phyloP scores from a whole-genome alignment of 2,797 vertebrate genomes.

The Eulemur albifrons region DNA sequence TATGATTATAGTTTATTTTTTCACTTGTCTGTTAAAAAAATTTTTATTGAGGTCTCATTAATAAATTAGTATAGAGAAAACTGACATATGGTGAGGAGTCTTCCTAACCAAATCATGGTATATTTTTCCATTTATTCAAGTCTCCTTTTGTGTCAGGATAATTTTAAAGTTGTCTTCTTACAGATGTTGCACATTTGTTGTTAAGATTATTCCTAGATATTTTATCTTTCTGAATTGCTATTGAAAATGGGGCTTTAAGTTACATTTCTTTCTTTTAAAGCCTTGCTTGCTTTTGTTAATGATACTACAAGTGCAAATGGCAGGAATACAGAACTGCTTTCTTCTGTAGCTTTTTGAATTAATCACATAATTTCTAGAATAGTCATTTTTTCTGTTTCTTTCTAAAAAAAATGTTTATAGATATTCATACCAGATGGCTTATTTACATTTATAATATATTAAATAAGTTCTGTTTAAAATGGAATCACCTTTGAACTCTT shows the following conservation, averaged over 20 bases:
- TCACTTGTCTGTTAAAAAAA: background rate
- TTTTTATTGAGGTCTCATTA: background rate
- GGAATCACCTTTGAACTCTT: constrained; percentile 5
- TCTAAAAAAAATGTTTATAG: background rate
- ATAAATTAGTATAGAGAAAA: background rate
- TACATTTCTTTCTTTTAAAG: background rate
- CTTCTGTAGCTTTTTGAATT: constrained; percentile 10
- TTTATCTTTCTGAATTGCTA: background rate
- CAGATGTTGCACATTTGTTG: background rate
- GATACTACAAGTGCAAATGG: background rate
- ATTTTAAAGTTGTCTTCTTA: background rate
- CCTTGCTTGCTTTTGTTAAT: background rate
- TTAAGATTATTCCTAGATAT: background rate
- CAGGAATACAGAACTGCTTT: background rate
- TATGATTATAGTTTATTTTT: background rate
- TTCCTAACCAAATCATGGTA: background rate
- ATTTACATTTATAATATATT: background rate
- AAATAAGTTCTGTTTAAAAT: background rate
- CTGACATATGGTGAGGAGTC: background rate
- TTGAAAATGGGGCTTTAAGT: background rate
- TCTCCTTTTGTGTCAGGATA: background rate
- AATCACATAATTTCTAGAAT: background rate
- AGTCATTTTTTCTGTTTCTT: constrained; percentile 15
- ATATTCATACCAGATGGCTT: background rate
- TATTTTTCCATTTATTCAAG: background rate